phyloP scores from a whole-genome alignment of 2,797 vertebrate genomes.

The Hipposideros larvatus region DNA sequence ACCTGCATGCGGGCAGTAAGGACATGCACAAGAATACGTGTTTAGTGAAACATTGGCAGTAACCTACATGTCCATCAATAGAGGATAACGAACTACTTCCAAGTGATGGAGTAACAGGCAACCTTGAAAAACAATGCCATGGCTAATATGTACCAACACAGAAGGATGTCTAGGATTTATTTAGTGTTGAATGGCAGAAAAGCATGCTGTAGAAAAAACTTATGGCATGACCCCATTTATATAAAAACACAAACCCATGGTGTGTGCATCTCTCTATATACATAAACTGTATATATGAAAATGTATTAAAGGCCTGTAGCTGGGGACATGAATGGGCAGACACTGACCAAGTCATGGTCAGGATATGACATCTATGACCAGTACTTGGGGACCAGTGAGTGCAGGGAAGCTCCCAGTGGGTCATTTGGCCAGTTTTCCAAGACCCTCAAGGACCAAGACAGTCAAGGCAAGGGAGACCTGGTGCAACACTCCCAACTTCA shows the following conservation, averaged over 20 bases:
- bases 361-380: not conserved
- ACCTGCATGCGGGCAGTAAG: not conserved
- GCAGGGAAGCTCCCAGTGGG: too few species aligned
- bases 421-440: not conserved
- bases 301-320: not conserved
- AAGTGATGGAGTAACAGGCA: not conserved
- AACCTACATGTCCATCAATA: not conserved
- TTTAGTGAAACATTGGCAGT: not conserved
- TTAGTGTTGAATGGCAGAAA: not conserved
- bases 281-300: not conserved
- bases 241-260: not conserved
- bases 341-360: not conserved
- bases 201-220: not conserved
- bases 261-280: not conserved
- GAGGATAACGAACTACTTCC: not conserved
- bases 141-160: not conserved
- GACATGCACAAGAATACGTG: not conserved
- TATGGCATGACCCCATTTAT: too few species aligned
- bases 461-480: not conserved
- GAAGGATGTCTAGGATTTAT: not conserved
- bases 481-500: not conserved
- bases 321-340: not conserved
- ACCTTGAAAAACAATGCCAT: not conserved
- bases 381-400: not conserved
- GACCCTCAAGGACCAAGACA: not conserved